A percentile compares a stretch with the other conserved stretches of the same genome.
These are phyloP conservation scores for Gallinago stenura DNA, from an alignment of 2,797 vertebrate species.

Conservation along the genomic window DNA sequence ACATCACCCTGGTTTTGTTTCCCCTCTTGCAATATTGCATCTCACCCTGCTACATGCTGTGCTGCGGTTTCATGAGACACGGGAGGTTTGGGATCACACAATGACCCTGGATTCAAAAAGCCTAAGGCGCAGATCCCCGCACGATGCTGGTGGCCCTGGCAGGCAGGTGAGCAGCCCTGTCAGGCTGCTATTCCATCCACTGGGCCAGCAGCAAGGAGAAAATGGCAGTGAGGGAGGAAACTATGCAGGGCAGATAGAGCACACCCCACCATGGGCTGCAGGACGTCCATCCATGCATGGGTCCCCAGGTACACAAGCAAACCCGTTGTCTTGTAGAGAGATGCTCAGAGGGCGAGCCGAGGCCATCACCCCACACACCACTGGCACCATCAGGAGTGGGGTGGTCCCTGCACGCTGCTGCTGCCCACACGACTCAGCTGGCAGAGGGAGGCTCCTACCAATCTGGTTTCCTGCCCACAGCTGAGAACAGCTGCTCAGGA, in stretches of 20 bases:
- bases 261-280: not conserved
- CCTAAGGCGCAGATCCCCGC: not conserved
- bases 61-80: not conserved
- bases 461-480: not conserved
- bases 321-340: no score
- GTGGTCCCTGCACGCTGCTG: not conserved
- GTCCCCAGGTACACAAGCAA: not conserved
- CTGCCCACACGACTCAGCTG: not conserved
- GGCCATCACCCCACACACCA: accelerated
- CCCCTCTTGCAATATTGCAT: not conserved
- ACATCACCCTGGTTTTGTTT: not conserved
- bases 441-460: not conserved
- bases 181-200: not conserved
- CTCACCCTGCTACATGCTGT: not conserved
- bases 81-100: no score
- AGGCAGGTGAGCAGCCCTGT: not conserved
- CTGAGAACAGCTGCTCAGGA: not conserved
- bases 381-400: not conserved
- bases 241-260: not conserved
- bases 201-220: not conserved
- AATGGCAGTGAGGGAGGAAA: not conserved
- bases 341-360: accelerated
- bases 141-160: accelerated
- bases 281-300: not conserved
- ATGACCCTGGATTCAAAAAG: not conserved